Percentiles rank a stretch among this genome's conserved stretches.
These are phyloP conservation scores for Tetheella fluctuosa DNA, from an alignment of 2,888 invertebrate species.

Conservation along the genomic window DNA sequence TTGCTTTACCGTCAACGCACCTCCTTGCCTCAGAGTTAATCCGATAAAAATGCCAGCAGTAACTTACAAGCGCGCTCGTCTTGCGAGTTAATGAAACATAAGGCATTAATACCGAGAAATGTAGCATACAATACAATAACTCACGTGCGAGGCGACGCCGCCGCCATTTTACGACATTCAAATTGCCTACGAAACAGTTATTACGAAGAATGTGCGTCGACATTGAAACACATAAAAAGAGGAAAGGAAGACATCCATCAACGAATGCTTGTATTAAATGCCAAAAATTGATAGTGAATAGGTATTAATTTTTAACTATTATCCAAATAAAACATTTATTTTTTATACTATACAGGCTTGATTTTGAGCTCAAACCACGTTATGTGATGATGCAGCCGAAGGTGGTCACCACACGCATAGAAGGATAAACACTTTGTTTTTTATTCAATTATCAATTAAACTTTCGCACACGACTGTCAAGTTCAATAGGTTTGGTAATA, in stretches of 20 bases:
- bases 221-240: constrained; percentile 1
- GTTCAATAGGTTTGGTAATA: not conserved
- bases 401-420: no score
- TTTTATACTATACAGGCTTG: no score
- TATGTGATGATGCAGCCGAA: no score
- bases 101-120: constrained; percentile 22
- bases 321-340: no score
- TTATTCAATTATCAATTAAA: no score
- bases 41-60: not conserved
- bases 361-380: no score
- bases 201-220: constrained; percentile 9
- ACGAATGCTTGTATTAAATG: not conserved
- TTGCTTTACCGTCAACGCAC: not conserved
- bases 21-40: constrained; percentile 6
- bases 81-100: constrained; percentile 25
- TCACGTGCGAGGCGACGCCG: constrained; percentile 14
- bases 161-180: constrained; percentile 17
- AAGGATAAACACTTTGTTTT: no score
- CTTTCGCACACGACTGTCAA: not conserved
- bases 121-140: constrained; percentile 18
- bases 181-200: constrained; percentile 19
- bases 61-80: constrained; percentile 12
- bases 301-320: not conserved
- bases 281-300: not conserved
- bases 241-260: not conserved